Evolutionary conservation across 2,113 vertebrate species (phyloP), one percentile per base, ranked within the genome.

Genomic region (Phodopus roborovskii): DNA sequence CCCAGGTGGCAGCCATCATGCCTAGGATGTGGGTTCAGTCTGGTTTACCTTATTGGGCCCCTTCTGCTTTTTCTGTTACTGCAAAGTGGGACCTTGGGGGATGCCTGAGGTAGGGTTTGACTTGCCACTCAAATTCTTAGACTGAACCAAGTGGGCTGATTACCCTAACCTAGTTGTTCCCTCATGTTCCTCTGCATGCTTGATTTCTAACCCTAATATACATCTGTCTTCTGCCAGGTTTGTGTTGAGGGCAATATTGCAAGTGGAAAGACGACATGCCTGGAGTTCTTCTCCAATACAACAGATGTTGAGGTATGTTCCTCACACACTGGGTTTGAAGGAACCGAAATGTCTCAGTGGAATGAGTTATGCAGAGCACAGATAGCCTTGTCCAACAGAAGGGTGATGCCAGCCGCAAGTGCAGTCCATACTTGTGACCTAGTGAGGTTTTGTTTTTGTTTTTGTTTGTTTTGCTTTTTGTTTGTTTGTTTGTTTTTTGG

Each of bases 231-330:
- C 98, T 95, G 92, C 77, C 97, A 99, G 99, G 98, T 99, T 88
- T 99, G 99, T 66, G 92, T 99, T 0, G 99, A 99, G 93, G 99
- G 99, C 64, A 99, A 99, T 96, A 99, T 99, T 94, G 99, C 99
- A 1, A 99, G 99, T 36, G 99, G 99, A 56, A 99, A 99, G 98
- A 99, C 99, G 0, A 99, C 99, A 0, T 99, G 99, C 97, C 98
- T 99, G 97, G 98, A 99, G 75, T 99, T 99, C 97, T 99, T 99
- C 97, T 98, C 98, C 93, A 99, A 98, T 95, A 99, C 98, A 0
- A 97, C 97, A 62, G 98, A 97, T 39, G 98, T 99, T 1, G 99
- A 99, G 99, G 99, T 99, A 98, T 5, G 53, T 26, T 11, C 45
- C 56, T 53, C 9, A 17, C 0, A 17, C 0, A 2, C 16, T 7